A percentile compares a stretch with the other conserved stretches of the same genome.
phyloP scores from a whole-genome alignment of 1,140 invertebrate genomes.

The Scaptomyza hsui region DNA sequence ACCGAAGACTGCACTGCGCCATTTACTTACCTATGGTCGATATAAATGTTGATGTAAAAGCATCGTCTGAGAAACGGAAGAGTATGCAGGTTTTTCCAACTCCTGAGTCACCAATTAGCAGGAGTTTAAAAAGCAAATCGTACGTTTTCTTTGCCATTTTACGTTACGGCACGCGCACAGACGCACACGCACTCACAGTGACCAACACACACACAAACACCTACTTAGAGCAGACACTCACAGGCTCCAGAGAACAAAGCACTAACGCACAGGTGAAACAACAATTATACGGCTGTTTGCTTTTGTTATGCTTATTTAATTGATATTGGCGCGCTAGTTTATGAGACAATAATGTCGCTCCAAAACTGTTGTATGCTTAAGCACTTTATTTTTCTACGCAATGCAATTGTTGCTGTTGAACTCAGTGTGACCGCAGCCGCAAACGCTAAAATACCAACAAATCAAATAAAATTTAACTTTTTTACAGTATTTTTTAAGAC shows the following conservation, averaged over 20 bases:
- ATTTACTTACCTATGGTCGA: conserved; percentile 95
- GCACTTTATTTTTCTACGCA: conserved; percentile 55
- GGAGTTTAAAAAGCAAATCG: conserved; percentile 98
- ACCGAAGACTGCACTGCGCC: conserved; percentile 22
- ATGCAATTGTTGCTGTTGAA: conserved; percentile 47
- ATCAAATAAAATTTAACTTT: not conserved
- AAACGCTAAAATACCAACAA: conserved; percentile 4
- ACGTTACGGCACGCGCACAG: conserved; percentile 71
- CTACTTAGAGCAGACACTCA: conserved; percentile 24
- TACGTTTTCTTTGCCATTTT: conserved; percentile 97
- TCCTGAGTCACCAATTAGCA: conserved; percentile 98
- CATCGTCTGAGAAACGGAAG: conserved; percentile 99
- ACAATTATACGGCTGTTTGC: conserved; percentile 3
- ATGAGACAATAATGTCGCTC: conserved; percentile 7
- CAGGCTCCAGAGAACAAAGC: conserved; percentile 41
- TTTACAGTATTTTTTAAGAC: not conserved
- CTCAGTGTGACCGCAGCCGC: conserved; percentile 18
- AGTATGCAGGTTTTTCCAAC: conserved; percentile 99
- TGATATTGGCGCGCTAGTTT: conserved; percentile 20
- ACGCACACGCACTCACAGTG: conserved; percentile 44
- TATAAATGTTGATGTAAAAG: conserved; percentile 99
- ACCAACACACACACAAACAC: conserved; percentile 33
- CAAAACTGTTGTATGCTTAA: conserved; percentile 12
- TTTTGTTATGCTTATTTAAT: not conserved
- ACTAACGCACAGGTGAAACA: conserved; percentile 18